These are phyloP conservation scores for Halisarca cf. caerulea DNA, from an alignment of 37 sponge, comb jelly and placozoan species.

Conservation along the genomic window DNA sequence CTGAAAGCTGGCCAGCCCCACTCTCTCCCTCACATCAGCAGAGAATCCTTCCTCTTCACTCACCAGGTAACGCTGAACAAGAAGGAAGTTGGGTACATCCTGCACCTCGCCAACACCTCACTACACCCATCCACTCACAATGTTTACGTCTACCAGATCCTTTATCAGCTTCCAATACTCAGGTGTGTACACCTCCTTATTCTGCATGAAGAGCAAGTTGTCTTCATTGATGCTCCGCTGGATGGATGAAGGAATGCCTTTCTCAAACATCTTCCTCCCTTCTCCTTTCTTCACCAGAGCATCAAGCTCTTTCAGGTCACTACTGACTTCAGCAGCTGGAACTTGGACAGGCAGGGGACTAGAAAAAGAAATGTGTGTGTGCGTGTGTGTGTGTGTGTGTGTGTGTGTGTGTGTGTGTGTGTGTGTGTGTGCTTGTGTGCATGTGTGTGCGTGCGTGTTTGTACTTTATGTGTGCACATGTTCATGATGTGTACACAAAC, in stretches of 20 bases:
- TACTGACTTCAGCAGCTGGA: too few species aligned
- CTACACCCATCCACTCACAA: constrained; percentile 43
- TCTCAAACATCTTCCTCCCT: constrained; percentile 24
- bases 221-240: constrained; percentile 66
- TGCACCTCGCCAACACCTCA: background rate
- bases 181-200: constrained; percentile 79
- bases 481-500: background rate
- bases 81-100: background rate
- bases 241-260: background rate
- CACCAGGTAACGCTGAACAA: background rate
- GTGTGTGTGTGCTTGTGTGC: too few species aligned
- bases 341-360: too few species aligned
- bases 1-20: constrained; percentile 55
- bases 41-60: background rate
- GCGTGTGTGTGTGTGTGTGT: too few species aligned
- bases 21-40: background rate
- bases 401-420: too few species aligned
- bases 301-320: constrained; percentile 13
- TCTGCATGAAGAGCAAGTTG: constrained; percentile 87
- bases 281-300: constrained; percentile 91
- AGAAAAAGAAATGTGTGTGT: too few species aligned
- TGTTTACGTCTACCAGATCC: constrained; percentile 53
- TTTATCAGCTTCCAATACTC: constrained; percentile 83
- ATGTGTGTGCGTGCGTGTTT: too few species aligned
- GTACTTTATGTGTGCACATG: too few species aligned